Conservation (phyloP, 1,140 invertebrate species). For the Aricia agestis region DNA sequence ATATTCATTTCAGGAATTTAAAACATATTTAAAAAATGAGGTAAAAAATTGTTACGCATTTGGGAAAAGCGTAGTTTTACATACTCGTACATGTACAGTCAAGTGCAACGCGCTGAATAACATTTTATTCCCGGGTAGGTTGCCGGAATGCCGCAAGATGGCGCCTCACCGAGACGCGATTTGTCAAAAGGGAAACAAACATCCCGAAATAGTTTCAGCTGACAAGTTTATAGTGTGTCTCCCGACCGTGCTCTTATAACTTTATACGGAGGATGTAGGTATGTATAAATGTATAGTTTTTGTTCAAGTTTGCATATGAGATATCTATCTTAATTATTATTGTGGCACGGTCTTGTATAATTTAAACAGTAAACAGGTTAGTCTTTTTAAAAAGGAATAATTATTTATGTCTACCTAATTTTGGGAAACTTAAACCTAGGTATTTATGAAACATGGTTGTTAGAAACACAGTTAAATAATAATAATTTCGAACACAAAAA, state of each 20-base stretch:
- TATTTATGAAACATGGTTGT: background rate
- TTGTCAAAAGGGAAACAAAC: constrained; percentile 66
- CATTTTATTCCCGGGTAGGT: constrained; percentile 32
- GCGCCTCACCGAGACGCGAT: constrained; percentile 45
- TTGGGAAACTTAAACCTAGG: too few species aligned
- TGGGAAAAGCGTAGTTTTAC: too few species aligned
- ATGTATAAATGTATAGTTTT: background rate
- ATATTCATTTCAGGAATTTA: too few species aligned
- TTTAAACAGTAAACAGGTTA: too few species aligned
- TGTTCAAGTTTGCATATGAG: too few species aligned
- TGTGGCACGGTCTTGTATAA: too few species aligned
- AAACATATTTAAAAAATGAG: too few species aligned
- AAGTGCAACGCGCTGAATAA: constrained; percentile 13
- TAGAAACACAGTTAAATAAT: background rate
- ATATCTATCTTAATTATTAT: too few species aligned
- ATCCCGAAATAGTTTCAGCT: constrained; percentile 57
- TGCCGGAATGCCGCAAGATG: constrained; percentile 46
- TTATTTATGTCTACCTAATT: too few species aligned
- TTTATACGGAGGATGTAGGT: constrained; percentile 20
- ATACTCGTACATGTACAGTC: background rate
- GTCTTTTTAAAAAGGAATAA: too few species aligned
- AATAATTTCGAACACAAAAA: background rate
- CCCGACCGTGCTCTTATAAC: constrained; percentile 29
- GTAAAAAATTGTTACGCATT: too few species aligned
- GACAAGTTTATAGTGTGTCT: constrained; percentile 58